Evolutionary conservation across 2,797 vertebrate species (phyloP).

Genomic region (Lepus oiostolus): DNA sequence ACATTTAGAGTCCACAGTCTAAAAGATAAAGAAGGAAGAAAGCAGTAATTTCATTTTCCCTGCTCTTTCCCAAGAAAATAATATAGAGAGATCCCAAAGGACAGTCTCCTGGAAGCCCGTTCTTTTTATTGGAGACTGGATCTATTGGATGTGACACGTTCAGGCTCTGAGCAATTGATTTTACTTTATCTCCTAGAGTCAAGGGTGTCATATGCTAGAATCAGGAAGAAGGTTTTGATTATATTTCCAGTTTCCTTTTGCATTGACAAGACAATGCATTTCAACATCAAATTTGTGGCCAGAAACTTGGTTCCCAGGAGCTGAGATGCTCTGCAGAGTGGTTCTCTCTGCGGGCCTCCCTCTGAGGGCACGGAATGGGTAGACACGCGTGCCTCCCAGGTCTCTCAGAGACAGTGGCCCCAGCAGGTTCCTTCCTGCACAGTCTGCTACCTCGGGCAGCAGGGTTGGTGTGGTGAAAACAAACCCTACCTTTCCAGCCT

Average conservation of each 20-base stretch:
- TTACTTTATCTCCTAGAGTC: conserved; percentile 39
- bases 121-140: conserved; percentile 18
- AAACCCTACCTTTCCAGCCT: no score
- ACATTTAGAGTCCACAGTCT: background rate
- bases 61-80: background rate
- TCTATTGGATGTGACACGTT: conserved; percentile 7
- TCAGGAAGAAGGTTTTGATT: conserved; percentile 1
- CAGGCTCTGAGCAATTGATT: conserved; percentile 38
- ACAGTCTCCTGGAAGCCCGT: background rate
- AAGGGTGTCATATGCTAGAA: background rate
- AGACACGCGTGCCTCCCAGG: background rate
- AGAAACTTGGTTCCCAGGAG: conserved; percentile 34
- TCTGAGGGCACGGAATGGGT: background rate
- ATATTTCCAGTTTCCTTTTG: conserved; percentile 14
- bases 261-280: conserved; percentile 37
- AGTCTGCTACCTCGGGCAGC: no score
- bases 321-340: background rate
- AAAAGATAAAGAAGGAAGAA: background rate
- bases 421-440: no score
- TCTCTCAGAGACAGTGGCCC: background rate
- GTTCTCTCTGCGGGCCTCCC: background rate
- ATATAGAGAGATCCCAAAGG: conserved; percentile 12
- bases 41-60: background rate
- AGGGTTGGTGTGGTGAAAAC: no score
- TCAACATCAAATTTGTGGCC: background rate